Conservation (phyloP, 2,113 vertebrate species). For the Haemorhous mexicanus region DNA sequence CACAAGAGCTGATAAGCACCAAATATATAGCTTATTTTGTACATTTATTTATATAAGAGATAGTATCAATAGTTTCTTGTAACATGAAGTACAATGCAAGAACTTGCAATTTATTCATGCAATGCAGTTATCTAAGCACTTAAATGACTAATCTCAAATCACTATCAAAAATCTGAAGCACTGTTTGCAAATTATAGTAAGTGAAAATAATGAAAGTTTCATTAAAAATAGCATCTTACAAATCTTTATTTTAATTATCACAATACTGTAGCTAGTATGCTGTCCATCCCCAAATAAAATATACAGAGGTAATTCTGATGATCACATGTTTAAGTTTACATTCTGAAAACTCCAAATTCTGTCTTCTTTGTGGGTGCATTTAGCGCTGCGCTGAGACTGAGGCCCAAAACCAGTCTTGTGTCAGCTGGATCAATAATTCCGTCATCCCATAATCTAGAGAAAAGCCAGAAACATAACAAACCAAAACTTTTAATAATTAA, state of each 20-base stretch:
- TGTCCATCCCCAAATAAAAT: not conserved
- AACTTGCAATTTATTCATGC: not conserved
- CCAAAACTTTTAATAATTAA: not conserved
- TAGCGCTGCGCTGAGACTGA: slow-evolving; percentile 90
- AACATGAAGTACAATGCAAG: not conserved
- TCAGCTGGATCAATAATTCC: slow-evolving; percentile 96
- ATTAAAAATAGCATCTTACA: not conserved
- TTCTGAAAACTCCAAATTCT: slow-evolving; percentile 90
- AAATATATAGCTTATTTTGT: not conserved
- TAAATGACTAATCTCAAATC: not conserved
- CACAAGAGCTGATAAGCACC: not conserved
- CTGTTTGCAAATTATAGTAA: not conserved
- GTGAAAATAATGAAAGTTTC: not conserved
- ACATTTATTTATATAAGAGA: not conserved
- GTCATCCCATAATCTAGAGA: slow-evolving; percentile 91
- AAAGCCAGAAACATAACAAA: not conserved
- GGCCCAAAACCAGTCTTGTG: slow-evolving; percentile 91
- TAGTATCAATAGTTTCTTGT: not conserved
- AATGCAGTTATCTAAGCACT: not conserved
- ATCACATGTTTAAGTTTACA: slow-evolving; percentile 69
- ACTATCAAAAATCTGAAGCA: not conserved
- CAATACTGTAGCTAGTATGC: not conserved
- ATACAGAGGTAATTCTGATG: not conserved
- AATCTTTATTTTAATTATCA: not conserved
- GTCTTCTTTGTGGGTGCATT: slow-evolving; percentile 90